Evolutionary conservation across 1,140 invertebrate species (phyloP), one percentile per base, ranked within the genome.

Genomic region (Drosophila nigrodunni): DNA sequence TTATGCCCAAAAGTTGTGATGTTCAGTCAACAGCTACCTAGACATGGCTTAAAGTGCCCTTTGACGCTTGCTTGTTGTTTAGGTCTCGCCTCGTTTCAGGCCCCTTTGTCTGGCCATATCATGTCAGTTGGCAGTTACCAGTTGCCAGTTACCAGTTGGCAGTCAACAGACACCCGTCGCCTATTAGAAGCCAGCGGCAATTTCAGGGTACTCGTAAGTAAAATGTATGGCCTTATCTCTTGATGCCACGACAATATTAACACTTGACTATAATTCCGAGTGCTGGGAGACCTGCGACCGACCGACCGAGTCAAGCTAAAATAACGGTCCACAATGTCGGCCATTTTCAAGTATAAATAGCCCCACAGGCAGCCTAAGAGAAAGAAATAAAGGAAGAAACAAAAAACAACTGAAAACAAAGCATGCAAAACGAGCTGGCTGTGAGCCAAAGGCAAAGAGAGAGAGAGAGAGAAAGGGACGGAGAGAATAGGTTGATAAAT

Each of bases 281-380:
- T 59, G 60, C 47, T 57, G 41, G 15, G 41, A 54, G 50, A 54
- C 50, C 34, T 15, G 8, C 7, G n/a, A 47, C 15, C 15, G 30
- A 10, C 13, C n/a, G 43, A 47, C 58, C 8, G 15, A 41, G 30
- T 13, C 58, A 46, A 35, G 13, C 9, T 43, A 25, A 18, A 37
- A 62, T 35, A 61, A 64, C 47, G 41, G 49, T 37, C 8, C 59
- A 60, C 60, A 59, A 58, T 65, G 58, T 34, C 39, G 37, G 9
- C 35, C 47, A 77, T 73, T 87, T 82, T 82, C 69, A 68, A 88
- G 79, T 77, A 85, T 72, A 79, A 82, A 82, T 74, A 69, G 83
- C 37, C 66, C 49, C 65, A 65, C 18, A 64, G 60, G 67, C 67
- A 35, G 30, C 11, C 11, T 21, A 21, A 6, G 7, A 25, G 9